These are phyloP conservation scores for Acridotheres tristis DNA, from an alignment of 2,797 vertebrate species.

Conservation along the genomic window DNA sequence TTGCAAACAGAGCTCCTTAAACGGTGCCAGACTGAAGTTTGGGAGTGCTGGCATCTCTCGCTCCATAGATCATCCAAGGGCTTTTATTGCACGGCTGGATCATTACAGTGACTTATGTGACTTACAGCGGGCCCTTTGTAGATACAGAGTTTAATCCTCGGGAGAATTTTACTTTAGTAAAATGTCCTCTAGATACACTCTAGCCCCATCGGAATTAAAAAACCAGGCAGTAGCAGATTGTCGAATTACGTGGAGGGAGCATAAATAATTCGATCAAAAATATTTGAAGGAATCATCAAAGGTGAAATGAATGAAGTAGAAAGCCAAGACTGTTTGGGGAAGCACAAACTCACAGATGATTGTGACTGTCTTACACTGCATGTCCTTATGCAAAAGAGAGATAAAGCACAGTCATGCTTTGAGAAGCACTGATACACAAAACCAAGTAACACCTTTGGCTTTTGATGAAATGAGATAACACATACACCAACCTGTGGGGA, in stretches of 20 bases:
- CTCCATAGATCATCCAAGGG: not conserved
- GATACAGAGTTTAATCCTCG: not conserved
- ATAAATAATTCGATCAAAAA: not conserved
- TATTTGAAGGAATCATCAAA: not conserved
- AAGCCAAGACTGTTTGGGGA: not conserved
- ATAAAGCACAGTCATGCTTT: not conserved
- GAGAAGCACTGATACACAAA: not conserved
- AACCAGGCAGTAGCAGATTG: not conserved
- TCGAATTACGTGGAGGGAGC: not conserved
- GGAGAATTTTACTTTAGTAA: not conserved
- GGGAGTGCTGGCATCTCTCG: not conserved
- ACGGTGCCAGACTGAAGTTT: not conserved
- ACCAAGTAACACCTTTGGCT: not conserved
- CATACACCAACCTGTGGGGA: not conserved
- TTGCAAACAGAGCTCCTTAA: slow-evolving; percentile 30
- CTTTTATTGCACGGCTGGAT: slow-evolving; percentile 6
- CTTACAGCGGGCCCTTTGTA: not conserved
- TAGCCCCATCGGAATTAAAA: not conserved
- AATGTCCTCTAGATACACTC: not conserved
- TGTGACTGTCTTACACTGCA: not conserved
- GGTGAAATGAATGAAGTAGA: not conserved
- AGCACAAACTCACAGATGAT: not conserved
- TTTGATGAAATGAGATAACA: not conserved
- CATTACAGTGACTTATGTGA: not conserved
- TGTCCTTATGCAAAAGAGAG: not conserved